A percentile compares a stretch with the other conserved stretches of the same genome.
phyloP scores from a whole-genome alignment of 2,888 invertebrate genomes.

The Syrista parreyssii region DNA sequence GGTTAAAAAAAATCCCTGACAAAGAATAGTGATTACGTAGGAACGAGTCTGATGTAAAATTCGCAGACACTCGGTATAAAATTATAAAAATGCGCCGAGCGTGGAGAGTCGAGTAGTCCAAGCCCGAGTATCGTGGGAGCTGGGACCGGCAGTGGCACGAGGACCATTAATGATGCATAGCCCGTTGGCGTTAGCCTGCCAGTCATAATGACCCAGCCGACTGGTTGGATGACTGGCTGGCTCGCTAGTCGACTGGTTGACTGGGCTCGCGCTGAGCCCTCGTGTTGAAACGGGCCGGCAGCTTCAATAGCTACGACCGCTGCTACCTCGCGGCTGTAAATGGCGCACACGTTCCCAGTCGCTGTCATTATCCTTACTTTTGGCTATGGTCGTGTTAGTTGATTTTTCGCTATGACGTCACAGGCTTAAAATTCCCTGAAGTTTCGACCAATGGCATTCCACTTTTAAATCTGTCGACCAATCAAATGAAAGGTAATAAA shows the following conservation, averaged over 20 bases:
- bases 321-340: constrained; percentile 31
- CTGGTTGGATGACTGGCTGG: constrained; percentile 39
- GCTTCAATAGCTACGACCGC: constrained; percentile 30
- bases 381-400: constrained; percentile 27
- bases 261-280: constrained; percentile 27
- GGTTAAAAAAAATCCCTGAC: background rate
- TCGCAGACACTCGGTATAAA: constrained; percentile 23
- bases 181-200: constrained; percentile 53
- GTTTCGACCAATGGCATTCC: background rate
- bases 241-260: constrained; percentile 30
- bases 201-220: constrained; percentile 56
- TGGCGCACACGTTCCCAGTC: constrained; percentile 21
- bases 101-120: background rate
- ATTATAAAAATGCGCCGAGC: constrained; percentile 28
- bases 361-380: constrained; percentile 49
- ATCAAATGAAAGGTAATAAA: background rate
- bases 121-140: constrained; percentile 37
- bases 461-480: background rate
- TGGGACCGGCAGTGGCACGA: constrained; percentile 43
- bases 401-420: background rate
- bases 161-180: constrained; percentile 56
- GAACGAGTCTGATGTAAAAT: background rate
- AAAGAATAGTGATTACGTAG: background rate
- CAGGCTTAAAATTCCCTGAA: background rate
- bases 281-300: constrained; percentile 39